These are phyloP conservation scores for Hydractinia echinata DNA, from an alignment of 30 jellyfish, hydroid and myxozoan genomes.

Conservation along the genomic window DNA sequence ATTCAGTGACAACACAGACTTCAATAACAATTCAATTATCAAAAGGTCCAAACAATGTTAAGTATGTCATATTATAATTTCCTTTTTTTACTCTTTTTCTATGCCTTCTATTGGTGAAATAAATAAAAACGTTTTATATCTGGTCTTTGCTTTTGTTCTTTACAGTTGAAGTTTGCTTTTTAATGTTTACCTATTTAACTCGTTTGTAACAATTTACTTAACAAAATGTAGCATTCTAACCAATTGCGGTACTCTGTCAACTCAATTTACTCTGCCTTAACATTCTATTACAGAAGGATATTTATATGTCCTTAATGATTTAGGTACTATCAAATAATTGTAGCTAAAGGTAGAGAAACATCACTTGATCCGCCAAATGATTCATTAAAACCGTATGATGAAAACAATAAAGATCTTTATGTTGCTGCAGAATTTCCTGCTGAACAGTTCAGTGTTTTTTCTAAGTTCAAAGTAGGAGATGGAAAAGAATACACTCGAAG, in stretches of 20 bases:
- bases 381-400: slow-evolving; percentile 10
- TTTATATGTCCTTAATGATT: background rate
- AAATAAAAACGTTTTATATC: too few relatives aligned
- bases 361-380: slow-evolving; percentile 16
- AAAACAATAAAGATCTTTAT: slow-evolving; percentile 50
- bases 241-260: too few relatives aligned
- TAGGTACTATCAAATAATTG: slow-evolving; percentile 61
- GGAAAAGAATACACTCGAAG: slow-evolving; percentile 43
- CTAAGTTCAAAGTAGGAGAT: slow-evolving; percentile 51
- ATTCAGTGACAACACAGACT: background rate
- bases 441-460: slow-evolving; percentile 15
- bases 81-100: background rate
- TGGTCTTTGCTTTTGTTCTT: too few relatives aligned
- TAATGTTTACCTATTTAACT: too few relatives aligned
- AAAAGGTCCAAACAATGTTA: slow-evolving; percentile 48
- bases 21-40: slow-evolving; percentile 35
- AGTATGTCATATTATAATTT: slow-evolving; percentile 2
- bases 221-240: too few relatives aligned
- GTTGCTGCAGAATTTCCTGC: slow-evolving; percentile 53
- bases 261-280: too few relatives aligned
- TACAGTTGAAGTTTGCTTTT: too few relatives aligned
- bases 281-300: background rate
- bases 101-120: background rate
- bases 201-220: too few relatives aligned
- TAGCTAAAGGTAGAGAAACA: slow-evolving; percentile 17